phyloP scores from a whole-genome alignment of 2,797 vertebrate genomes.

The Anguilla marmorata region DNA sequence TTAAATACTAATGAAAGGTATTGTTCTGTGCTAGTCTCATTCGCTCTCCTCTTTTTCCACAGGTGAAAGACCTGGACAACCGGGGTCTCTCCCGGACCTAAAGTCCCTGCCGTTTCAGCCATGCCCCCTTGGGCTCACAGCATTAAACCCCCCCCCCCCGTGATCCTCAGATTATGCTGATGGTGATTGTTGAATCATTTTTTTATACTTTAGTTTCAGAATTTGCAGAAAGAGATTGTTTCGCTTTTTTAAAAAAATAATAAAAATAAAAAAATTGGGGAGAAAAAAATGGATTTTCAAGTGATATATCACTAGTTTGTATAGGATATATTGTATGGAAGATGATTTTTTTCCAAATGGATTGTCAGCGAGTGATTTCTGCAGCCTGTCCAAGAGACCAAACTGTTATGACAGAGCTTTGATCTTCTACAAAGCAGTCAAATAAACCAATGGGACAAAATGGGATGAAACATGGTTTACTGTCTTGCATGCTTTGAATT shows the following conservation, averaged over 20 bases:
- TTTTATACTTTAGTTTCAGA: slow-evolving; percentile 80
- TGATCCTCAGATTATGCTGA: background rate
- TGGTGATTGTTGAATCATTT: slow-evolving; percentile 62
- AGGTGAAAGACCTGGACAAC: slow-evolving; percentile 98
- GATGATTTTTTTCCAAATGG: slow-evolving; percentile 53
- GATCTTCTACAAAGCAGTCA: slow-evolving; percentile 71
- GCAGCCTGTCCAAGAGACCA: slow-evolving; percentile 69
- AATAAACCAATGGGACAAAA: slow-evolving; percentile 68
- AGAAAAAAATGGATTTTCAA: slow-evolving; percentile 10
- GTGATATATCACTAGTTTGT: slow-evolving; percentile 60
- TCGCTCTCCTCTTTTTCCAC: slow-evolving; percentile 33
- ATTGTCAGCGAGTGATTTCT: slow-evolving; percentile 64
- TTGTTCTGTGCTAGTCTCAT: background rate
- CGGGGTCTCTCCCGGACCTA: slow-evolving; percentile 95
- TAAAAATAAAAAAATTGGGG: background rate
- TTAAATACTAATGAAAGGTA: background rate
- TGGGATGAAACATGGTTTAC: slow-evolving; percentile 6
- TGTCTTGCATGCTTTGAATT: slow-evolving; percentile 1
- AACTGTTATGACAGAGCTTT: slow-evolving; percentile 71
- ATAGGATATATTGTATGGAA: slow-evolving; percentile 49
- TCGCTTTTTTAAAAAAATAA: slow-evolving; percentile 49
- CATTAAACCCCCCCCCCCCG: slow-evolving; percentile 84
- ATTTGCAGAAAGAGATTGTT: slow-evolving; percentile 66
- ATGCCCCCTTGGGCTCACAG: slow-evolving; percentile 58
- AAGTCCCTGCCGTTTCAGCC: slow-evolving; percentile 45